These are phyloP conservation scores for Colinus virginianus DNA, from an alignment of 2,113 vertebrate genomes.

Conservation along the genomic window DNA sequence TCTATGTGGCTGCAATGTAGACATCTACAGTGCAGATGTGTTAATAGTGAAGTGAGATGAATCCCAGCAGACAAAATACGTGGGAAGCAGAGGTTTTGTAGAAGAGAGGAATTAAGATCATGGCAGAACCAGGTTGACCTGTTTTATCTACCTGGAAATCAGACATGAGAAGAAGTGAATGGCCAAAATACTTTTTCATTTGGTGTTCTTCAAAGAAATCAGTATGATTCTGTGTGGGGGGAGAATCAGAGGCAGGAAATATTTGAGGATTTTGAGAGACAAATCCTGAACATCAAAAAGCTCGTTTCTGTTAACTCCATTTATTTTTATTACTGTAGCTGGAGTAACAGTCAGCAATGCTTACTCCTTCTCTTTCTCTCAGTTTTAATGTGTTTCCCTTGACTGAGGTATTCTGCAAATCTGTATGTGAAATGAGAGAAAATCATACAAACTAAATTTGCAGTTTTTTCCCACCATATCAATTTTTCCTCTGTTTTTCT, in stretches of 20 bases:
- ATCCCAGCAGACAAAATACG: not conserved
- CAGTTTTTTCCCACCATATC: not conserved
- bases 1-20: not conserved
- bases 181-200: not conserved
- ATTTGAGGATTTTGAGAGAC: not conserved
- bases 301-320: too few relatives aligned
- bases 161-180: not conserved
- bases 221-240: not conserved
- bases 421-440: not conserved
- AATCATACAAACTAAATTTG: not conserved
- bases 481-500: not conserved
- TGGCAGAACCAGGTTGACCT: not conserved
- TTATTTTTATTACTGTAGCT: conserved; percentile 15
- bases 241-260: not conserved
- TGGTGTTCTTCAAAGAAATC: not conserved
- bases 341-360: not conserved
- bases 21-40: not conserved
- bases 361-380: not conserved
- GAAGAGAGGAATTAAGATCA: not conserved
- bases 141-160: not conserved
- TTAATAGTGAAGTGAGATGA: not conserved
- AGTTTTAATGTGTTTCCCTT: not conserved
- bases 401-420: not conserved
- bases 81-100: not conserved
- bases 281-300: not conserved